These are phyloP conservation scores for Rhinoraja longicauda DNA, from an alignment of 2,797 vertebrate species.

Conservation along the genomic window DNA sequence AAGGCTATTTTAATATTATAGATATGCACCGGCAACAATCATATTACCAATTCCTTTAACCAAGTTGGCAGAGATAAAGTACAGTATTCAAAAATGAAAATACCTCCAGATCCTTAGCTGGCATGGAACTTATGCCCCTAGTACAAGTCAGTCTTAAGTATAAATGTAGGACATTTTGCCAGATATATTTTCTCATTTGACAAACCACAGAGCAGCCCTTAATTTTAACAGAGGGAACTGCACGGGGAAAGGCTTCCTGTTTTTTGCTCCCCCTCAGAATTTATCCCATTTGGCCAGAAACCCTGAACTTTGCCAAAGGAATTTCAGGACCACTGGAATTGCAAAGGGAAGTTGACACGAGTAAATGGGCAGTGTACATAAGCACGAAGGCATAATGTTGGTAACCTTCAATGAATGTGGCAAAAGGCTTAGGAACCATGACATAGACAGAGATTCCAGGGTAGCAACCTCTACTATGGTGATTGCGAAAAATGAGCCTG, in stretches of 20 bases:
- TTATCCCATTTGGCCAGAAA: background rate
- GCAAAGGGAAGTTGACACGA: too few species aligned
- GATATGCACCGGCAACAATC: too few species aligned
- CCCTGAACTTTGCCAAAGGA: background rate
- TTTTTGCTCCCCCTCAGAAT: background rate
- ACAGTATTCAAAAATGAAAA: too few species aligned
- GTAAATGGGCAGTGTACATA: too few species aligned
- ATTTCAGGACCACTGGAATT: too few species aligned
- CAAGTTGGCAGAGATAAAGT: too few species aligned
- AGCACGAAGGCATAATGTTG: too few species aligned
- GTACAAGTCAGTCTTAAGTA: background rate
- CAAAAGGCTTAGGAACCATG: too few species aligned
- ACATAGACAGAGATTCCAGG: too few species aligned
- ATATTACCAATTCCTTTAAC: background rate
- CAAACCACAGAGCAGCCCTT: background rate
- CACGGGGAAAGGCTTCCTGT: background rate
- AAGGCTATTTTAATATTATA: background rate
- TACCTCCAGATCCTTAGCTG: background rate
- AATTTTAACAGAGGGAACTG: background rate
- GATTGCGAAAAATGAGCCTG: too few species aligned
- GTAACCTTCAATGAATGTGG: too few species aligned
- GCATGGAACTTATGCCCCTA: background rate
- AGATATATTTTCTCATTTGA: background rate
- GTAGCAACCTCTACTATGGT: too few species aligned
- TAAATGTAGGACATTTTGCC: background rate